Evolutionary conservation across 2,888 invertebrate species (phyloP), one percentile per base, ranked within the genome.

Genomic region (Axea sp.): DNA sequence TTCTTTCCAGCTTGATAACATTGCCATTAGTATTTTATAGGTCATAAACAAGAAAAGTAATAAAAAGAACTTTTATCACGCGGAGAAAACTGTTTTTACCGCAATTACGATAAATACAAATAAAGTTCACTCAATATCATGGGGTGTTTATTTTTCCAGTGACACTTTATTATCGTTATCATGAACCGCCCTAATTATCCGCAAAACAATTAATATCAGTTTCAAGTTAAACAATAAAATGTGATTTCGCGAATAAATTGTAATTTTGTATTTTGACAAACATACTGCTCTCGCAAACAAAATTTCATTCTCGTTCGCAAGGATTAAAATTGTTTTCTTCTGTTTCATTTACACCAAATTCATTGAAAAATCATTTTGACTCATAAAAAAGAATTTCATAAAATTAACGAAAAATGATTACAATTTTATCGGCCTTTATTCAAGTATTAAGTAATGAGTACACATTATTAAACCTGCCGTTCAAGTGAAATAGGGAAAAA

Each of bases 1-100:
- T n/a, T n/a, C n/a, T n/a, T n/a, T n/a, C n/a, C n/a, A n/a, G n/a
- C n/a, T n/a, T n/a, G n/a, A n/a, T n/a, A n/a, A n/a, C n/a, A 53
- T 55, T 35, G 43, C 28, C 30, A 65, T 65, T 65, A 65, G 28
- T 53, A 28, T 35, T 53, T 65, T 53, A 65, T 45, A 35, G 65
- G 45, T 33, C 53, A 35, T 55, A 43, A 53, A 65, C 31, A 45
- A 43, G 37, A 45, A 39, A 24, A 47, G 49, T 19, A 49, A 49
- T 62, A 37, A 60, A 47, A 49, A 14, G 45, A 64, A 51, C 39
- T 62, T 47, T 59, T 43, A 51, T 45, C 37, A 31, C 22, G 22
- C 37, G 4, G 14, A 22, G 31, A 39, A 60, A 30, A 31, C 41
- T 31, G 30, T 39, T 62, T 26, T 31, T 51, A 17, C 24, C 30